Percentiles rank a stretch among this genome's conserved stretches.
Evolutionary conservation across 2,888 invertebrate genomes (phyloP).

Genomic region (Linnaemya vulpina): DNA sequence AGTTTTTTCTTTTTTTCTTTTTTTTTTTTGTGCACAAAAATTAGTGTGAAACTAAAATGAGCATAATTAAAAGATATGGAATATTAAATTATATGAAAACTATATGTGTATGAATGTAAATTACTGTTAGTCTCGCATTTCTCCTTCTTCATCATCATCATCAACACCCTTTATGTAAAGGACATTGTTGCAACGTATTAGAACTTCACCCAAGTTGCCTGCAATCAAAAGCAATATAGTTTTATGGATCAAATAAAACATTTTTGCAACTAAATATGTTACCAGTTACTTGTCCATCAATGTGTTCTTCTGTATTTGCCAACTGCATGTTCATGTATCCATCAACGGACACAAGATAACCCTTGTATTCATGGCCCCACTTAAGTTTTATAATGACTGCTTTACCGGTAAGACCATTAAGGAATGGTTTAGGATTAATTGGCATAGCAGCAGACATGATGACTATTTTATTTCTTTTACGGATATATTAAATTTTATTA

Average conservation of each 20-base stretch:
- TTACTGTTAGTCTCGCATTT: slow-evolving; percentile 87
- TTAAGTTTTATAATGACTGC: slow-evolving; percentile 98
- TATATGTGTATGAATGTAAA: not conserved
- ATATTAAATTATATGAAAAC: too few species aligned
- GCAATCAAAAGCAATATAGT: slow-evolving; percentile 9
- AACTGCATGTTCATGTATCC: slow-evolving; percentile 99
- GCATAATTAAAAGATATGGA: too few species aligned
- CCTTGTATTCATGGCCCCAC: slow-evolving; percentile 99
- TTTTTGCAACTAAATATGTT: not conserved
- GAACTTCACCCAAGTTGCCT: slow-evolving; percentile 97
- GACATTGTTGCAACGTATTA: slow-evolving; percentile 98
- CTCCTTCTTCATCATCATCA: slow-evolving; percentile 98
- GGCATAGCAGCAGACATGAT: slow-evolving; percentile 91
- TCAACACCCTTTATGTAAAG: slow-evolving; percentile 97
- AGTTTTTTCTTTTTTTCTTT: too few species aligned
- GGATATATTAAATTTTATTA: not conserved
- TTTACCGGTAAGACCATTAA: slow-evolving; percentile 99
- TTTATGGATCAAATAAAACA: not conserved
- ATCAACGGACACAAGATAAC: slow-evolving; percentile 98
- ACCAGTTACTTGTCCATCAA: slow-evolving; percentile 96
- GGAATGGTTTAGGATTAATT: slow-evolving; percentile 99
- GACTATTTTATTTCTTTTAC: slow-evolving; percentile 24
- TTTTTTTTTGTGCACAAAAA: too few species aligned
- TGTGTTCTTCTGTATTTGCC: slow-evolving; percentile 98
- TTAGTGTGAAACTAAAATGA: too few species aligned